These are phyloP conservation scores for Caenorhabditis imperialis DNA, from an alignment of 2,888 invertebrate species.

Conservation along the genomic window DNA sequence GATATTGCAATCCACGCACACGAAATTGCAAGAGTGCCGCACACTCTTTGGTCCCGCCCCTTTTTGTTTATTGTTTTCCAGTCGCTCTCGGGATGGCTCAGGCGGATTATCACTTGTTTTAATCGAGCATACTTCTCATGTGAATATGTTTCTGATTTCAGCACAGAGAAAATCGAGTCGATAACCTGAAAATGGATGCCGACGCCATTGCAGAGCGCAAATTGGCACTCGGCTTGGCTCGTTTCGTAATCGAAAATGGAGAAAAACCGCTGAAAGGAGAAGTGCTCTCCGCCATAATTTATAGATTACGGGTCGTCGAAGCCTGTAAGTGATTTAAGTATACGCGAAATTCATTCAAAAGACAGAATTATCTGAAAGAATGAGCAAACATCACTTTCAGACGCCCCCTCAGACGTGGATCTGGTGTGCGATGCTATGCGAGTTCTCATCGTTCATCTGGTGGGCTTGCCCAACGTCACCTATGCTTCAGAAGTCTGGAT, in stretches of 20 bases:
- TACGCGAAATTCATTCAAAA: too few relatives aligned
- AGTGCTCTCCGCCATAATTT: constrained; percentile 22
- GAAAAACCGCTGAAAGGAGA: constrained; percentile 2
- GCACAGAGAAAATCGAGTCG: too few relatives aligned
- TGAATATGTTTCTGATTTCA: too few relatives aligned
- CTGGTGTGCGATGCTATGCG: constrained; percentile 31
- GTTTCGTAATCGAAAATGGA: constrained; percentile 17
- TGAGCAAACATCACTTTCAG: constrained; percentile 13
- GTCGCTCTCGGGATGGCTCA: too few relatives aligned
- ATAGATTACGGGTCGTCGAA: constrained; percentile 45
- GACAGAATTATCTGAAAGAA: too few relatives aligned
- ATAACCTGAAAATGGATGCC: constrained; percentile 7
- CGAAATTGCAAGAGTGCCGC: constrained; percentile 18
- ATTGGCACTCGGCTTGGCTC: constrained; percentile 31
- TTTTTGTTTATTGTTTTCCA: constrained; percentile 10
- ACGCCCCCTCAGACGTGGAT: constrained; percentile 22
- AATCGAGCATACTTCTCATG: too few relatives aligned
- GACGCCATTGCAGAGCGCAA: constrained; percentile 6
- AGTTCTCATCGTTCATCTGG: constrained; percentile 22
- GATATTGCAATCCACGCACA: constrained; percentile 6
- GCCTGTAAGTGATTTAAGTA: constrained; percentile 39
- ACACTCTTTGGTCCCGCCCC: background rate
- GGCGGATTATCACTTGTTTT: too few relatives aligned
- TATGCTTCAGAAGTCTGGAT: constrained; percentile 46
- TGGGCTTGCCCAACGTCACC: constrained; percentile 15